Conservation (phyloP, 1,140 invertebrate species). For the Ephestia elutella region DNA sequence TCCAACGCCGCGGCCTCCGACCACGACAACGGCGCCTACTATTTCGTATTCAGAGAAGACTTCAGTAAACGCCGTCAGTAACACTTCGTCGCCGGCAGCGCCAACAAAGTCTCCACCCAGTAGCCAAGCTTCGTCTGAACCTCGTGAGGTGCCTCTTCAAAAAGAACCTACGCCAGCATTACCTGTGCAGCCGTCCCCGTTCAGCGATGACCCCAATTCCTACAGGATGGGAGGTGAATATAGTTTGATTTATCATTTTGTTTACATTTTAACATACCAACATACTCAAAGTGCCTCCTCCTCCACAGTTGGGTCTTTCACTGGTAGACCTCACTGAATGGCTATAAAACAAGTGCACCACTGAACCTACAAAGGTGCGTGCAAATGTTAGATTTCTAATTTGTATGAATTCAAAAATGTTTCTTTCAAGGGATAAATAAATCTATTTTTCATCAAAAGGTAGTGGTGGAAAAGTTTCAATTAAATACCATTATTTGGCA, state of each 20-base stretch:
- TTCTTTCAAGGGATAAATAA: neutral
- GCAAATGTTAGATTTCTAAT: too few relatives aligned
- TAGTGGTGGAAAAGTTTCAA: neutral
- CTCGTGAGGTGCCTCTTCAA: conserved; percentile 48
- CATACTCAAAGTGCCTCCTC: too few relatives aligned
- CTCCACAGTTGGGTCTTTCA: too few relatives aligned
- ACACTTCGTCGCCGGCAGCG: conserved; percentile 25
- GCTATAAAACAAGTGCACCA: too few relatives aligned
- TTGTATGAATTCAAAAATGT: too few relatives aligned
- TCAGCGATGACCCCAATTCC: conserved; percentile 76
- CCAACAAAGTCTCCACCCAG: conserved; percentile 42
- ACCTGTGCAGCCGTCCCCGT: conserved; percentile 60
- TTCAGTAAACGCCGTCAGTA: conserved; percentile 59
- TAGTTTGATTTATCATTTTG: neutral
- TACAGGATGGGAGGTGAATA: conserved; percentile 80
- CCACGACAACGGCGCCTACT: conserved; percentile 24
- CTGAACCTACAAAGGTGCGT: too few relatives aligned
- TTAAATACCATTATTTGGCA: too few relatives aligned
- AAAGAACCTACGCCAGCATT: conserved; percentile 41
- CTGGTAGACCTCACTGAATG: too few relatives aligned
- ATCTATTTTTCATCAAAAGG: neutral
- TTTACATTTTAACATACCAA: neutral
- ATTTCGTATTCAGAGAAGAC: conserved; percentile 70
- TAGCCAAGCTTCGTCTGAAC: conserved; percentile 36
- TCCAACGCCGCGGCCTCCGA: conserved; percentile 25